Conservation (phyloP, 2,797 vertebrate genomes). For the Onychomys leucogaster region DNA sequence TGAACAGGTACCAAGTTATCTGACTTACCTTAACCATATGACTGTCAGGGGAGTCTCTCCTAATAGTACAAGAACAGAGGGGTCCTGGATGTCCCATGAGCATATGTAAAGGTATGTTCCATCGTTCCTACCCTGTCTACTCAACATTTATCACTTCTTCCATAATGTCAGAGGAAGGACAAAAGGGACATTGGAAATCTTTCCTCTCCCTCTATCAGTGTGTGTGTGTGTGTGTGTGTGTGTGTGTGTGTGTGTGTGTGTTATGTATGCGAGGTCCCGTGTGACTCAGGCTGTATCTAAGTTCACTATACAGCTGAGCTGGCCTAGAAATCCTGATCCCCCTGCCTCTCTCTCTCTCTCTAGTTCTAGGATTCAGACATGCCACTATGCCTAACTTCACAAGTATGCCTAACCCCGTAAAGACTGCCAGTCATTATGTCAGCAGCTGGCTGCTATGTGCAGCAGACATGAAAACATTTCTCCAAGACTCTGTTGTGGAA, state of each 20-base stretch:
- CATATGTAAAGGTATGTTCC: neutral
- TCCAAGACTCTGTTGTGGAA: neutral
- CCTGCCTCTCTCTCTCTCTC: neutral
- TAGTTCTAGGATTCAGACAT: neutral
- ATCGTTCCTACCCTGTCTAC: conserved; percentile 38
- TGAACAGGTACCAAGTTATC: conserved; percentile 35
- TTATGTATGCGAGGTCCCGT: neutral
- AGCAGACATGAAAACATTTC: neutral
- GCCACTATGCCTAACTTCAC: neutral
- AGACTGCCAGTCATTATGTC: neutral
- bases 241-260: too few species aligned
- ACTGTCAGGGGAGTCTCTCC: conserved; percentile 38
- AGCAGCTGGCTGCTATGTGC: neutral
- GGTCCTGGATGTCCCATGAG: conserved; percentile 6
- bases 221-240: too few species aligned
- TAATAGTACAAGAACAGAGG: conserved; percentile 54
- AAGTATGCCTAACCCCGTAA: neutral
- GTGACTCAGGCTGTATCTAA: neutral
- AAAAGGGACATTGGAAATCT: neutral
- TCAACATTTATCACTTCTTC: conserved; percentile 23
- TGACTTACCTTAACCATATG: conserved; percentile 12
- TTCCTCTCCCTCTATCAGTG: too few species aligned
- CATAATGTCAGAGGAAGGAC: conserved; percentile 53
- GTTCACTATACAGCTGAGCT: neutral
- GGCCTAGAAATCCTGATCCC: neutral